Percentiles rank a stretch among this genome's conserved stretches.
Conservation (phyloP, 2,888 invertebrate species). For the Anoncus sp. region DNA sequence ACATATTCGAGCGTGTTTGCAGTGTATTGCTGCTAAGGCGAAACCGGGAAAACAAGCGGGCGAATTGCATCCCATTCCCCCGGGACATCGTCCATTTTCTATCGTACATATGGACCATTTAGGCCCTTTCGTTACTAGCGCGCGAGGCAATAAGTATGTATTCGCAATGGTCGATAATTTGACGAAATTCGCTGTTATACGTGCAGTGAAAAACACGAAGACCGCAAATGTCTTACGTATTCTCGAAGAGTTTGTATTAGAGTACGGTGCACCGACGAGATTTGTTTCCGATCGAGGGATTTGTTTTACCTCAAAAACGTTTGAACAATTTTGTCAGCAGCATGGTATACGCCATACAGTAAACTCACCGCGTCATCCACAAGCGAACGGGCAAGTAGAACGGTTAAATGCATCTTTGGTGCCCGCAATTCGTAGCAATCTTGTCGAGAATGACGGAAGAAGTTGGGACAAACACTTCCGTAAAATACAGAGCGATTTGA, state of each 20-base stretch:
- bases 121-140: constrained; percentile 13
- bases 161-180: constrained; percentile 22
- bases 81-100: not conserved
- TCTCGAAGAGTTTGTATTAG: constrained; percentile 50
- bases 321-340: constrained; percentile 15
- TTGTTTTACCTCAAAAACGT: constrained; percentile 44
- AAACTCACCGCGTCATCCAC: constrained; percentile 57
- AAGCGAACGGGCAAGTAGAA: constrained; percentile 59
- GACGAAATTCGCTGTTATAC: not conserved
- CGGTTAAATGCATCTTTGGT: constrained; percentile 55
- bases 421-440: constrained; percentile 33
- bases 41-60: constrained; percentile 8
- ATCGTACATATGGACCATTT: not conserved
- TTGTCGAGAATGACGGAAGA: constrained; percentile 10
- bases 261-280: constrained; percentile 52
- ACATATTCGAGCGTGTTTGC: not conserved
- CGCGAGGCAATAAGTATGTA: constrained; percentile 13
- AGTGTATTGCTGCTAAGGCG: not conserved
- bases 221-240: not conserved
- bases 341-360: constrained; percentile 52
- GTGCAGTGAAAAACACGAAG: not conserved
- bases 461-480: constrained; percentile 10
- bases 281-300: constrained; percentile 63
- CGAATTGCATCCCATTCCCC: constrained; percentile 17
- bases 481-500: constrained; percentile 58